Conservation (phyloP, 1,140 invertebrate genomes). For the Helicoverpa zea region DNA sequence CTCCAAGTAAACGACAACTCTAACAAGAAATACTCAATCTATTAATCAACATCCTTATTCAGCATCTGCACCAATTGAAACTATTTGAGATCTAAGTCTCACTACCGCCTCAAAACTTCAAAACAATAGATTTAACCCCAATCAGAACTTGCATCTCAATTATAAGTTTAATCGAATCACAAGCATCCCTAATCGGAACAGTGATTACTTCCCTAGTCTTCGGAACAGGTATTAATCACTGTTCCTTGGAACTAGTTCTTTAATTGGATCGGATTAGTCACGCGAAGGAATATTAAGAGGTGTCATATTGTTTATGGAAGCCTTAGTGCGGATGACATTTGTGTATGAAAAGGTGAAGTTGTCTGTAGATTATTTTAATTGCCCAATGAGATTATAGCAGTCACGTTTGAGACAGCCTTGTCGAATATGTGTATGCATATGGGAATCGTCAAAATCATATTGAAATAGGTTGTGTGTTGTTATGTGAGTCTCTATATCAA, state of each 20-base stretch:
- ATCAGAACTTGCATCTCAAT: conserved; percentile 10
- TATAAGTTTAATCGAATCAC: conserved; percentile 40
- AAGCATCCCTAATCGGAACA: not conserved
- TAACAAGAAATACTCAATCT: too few species aligned
- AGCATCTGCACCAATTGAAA: not conserved
- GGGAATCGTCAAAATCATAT: too few species aligned
- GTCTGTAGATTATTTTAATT: not conserved
- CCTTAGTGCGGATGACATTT: not conserved
- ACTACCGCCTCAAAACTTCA: not conserved
- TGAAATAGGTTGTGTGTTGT: too few species aligned
- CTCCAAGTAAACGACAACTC: too few species aligned
- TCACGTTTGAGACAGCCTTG: not conserved
- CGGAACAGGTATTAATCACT: not conserved
- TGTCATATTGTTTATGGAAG: not conserved
- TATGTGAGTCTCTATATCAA: too few species aligned
- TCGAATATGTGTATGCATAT: too few species aligned
- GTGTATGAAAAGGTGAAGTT: too few species aligned
- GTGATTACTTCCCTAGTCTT: not conserved
- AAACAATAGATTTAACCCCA: not conserved
- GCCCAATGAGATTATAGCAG: not conserved
- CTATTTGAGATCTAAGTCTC: not conserved
- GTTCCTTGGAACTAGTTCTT: not conserved
- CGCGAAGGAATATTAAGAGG: not conserved
- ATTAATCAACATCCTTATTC: too few species aligned
- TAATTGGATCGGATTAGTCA: not conserved